phyloP scores from a whole-genome alignment of 2,797 vertebrate genomes.

The Fratercula arctica region DNA sequence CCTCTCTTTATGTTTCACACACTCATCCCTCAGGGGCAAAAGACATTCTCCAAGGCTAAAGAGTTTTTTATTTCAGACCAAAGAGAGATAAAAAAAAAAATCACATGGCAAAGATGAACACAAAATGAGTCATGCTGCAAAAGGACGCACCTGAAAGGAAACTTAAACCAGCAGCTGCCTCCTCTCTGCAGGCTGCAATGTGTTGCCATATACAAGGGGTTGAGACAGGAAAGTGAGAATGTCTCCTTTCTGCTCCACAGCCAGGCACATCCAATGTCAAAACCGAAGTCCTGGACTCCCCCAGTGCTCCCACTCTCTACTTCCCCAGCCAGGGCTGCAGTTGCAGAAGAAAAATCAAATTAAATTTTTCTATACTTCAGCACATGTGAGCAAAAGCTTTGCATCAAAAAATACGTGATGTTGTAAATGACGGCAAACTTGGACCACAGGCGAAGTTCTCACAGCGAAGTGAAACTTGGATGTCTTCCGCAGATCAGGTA shows the following conservation, averaged over 20 bases:
- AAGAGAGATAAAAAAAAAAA: background rate
- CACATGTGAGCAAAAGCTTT: background rate
- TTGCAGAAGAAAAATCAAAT: background rate
- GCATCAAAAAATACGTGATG: background rate
- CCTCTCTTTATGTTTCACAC: background rate
- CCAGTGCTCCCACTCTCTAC: background rate
- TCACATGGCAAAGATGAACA: background rate
- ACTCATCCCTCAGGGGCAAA: background rate
- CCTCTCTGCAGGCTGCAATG: background rate
- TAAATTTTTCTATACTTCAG: background rate
- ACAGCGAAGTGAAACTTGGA: conserved; percentile 30
- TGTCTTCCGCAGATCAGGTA: background rate
- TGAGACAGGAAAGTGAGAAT: background rate
- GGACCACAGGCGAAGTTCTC: background rate
- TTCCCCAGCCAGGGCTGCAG: background rate
- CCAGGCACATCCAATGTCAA: background rate
- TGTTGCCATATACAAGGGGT: background rate
- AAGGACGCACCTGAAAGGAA: background rate
- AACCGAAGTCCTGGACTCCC: background rate
- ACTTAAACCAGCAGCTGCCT: background rate
- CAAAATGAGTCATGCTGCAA: background rate
- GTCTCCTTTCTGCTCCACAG: background rate
- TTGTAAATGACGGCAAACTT: background rate
- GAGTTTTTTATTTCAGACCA: background rate
- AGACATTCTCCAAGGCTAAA: background rate